Evolutionary conservation across 2,113 vertebrate genomes (phyloP), one percentile per base, ranked within the genome.

Genomic region (Corythoichthys intestinalis): DNA sequence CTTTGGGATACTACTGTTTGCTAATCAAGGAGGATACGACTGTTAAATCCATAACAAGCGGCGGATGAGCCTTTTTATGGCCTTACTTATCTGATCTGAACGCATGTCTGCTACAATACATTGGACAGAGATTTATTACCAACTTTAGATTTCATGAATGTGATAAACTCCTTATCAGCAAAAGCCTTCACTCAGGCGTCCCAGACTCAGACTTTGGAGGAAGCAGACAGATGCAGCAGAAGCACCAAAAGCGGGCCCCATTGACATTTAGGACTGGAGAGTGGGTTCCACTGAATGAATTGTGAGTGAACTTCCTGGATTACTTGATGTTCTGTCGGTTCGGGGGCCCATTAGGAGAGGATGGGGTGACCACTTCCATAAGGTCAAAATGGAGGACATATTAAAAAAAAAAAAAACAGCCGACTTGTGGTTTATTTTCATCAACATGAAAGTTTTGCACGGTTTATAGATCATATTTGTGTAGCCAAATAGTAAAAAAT

Each of bases 301-400:
- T 64, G 91, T 88, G 89, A 91, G 84, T 88, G 79, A 58, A 79
- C 81, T 92, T 93, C 92, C 92, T 92, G 87, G 85, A 71, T 66
- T 14, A 20, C 56, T 68, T 70, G 65, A 68, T 72, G 77, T 48
- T 73, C 47, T 58, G 74, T n/a, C 61, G 70, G 15, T 81, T 78
- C 71, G 70, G 66, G 52, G 74, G 66, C 70, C 75, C 73, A 69
- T 1, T 44, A 59, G 70, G 73, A 73, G 66, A 66, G n/a, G 69
- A 78, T 70, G 71, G 79, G 20, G 20, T 28, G 20, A 28, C 20
- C 20, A 28, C 20, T 28, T 28, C 20, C 20, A 28, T 28, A 1
- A 28, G 20, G 20, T 28, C 20, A 28, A 28, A 28, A 28, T 28
- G 20, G 20, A 28, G 20, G 20, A 28, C 20, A 28, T 28, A 28